Percentiles rank a stretch among this genome's conserved stretches.
Evolutionary conservation across 2,113 vertebrate genomes (phyloP).

Genomic region (Callaeas wilsoni): DNA sequence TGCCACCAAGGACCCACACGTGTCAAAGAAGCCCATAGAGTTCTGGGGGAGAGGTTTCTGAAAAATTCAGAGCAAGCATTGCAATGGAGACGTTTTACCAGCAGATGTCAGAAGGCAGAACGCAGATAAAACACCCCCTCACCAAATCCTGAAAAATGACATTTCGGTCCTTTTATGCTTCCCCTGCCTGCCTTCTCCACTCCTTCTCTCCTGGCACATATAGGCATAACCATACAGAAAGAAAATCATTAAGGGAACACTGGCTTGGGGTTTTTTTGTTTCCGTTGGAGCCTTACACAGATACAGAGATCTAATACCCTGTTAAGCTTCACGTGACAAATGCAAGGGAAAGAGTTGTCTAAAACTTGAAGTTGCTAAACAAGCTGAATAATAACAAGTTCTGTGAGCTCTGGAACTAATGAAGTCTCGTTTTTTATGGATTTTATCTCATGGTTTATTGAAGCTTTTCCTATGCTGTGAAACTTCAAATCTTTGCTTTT

Average conservation of each 20-base stretch:
- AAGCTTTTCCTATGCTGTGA: not conserved
- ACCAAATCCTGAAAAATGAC: not conserved
- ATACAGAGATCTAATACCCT: not conserved
- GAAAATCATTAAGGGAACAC: not conserved
- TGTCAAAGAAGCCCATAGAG: not conserved
- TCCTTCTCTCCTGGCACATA: not conserved
- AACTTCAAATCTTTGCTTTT: not conserved
- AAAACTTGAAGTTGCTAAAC: conserved; percentile 17
- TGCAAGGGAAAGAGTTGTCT: not conserved
- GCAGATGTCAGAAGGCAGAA: conserved; percentile 44
- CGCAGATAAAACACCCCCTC: fast-evolving
- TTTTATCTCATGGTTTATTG: not conserved
- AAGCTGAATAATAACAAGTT: conserved; percentile 10
- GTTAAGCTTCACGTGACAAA: not conserved
- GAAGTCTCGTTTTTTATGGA: not conserved
- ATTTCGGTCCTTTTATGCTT: not conserved
- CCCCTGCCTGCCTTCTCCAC: not conserved
- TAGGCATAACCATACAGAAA: not conserved
- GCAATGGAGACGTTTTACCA: conserved; percentile 33
- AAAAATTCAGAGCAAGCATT: not conserved
- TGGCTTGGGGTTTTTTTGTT: not conserved
- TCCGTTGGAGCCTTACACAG: not conserved
- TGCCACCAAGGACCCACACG: not conserved
- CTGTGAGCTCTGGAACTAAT: not conserved
- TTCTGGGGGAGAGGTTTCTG: not conserved